Evolutionary conservation across 2,888 invertebrate species (phyloP).

Genomic region (Drosophila dives): DNA sequence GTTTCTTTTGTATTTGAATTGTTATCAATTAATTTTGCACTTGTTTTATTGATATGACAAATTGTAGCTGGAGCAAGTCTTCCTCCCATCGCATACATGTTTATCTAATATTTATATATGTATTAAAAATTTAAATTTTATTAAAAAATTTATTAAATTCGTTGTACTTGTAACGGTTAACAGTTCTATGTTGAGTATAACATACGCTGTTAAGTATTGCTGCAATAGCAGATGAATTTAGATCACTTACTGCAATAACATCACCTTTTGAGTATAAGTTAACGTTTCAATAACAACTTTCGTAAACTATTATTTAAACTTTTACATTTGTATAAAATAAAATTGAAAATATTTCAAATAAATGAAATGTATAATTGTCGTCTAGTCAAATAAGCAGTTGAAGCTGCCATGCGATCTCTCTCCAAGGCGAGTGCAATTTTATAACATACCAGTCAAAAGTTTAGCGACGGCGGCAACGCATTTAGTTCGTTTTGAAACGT

Average conservation of each 20-base stretch:
- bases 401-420: not conserved
- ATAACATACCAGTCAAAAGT: conserved; percentile 25
- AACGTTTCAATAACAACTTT: conserved; percentile 5
- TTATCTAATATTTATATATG: not conserved
- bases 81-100: not conserved
- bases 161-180: not conserved
- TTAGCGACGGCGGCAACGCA: conserved; percentile 19
- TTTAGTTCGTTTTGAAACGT: conserved; percentile 60
- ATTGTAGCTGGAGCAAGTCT: not conserved
- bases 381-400: not conserved
- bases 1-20: not conserved
- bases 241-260: conserved; percentile 25
- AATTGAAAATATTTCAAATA: not conserved
- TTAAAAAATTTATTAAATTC: not conserved
- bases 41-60: conserved; percentile 9
- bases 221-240: conserved; percentile 22
- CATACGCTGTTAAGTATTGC: conserved; percentile 8
- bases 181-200: conserved; percentile 25
- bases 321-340: not conserved
- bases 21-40: not conserved
- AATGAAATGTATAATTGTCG: not conserved
- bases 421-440: conserved; percentile 1
- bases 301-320: conserved; percentile 5
- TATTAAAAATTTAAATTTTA: not conserved
- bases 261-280: conserved; percentile 15